Percentiles rank a stretch among this genome's conserved stretches.
Conservation (phyloP, 2,113 vertebrate species). For the Damaliscus lunatus region DNA sequence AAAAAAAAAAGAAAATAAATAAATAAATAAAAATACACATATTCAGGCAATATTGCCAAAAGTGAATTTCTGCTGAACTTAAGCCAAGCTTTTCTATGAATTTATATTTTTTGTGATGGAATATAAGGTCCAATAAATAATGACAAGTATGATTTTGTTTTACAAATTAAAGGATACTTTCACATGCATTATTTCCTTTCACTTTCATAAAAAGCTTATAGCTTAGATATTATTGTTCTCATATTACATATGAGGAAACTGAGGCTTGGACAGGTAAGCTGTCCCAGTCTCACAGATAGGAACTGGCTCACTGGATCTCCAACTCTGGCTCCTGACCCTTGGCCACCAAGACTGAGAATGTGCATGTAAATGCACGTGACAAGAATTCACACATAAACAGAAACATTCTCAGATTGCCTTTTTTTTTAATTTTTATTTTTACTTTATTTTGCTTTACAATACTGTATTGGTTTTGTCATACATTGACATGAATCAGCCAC, state of each 20-base stretch:
- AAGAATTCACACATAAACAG: background rate
- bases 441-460: too few relatives aligned
- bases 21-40: background rate
- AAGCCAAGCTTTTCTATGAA: background rate
- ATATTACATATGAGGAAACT: background rate
- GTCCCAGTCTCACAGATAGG: background rate
- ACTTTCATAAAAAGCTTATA: background rate
- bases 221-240: background rate
- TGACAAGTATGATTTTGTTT: background rate
- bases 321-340: background rate
- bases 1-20: too few relatives aligned
- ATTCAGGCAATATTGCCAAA: background rate
- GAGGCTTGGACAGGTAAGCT: background rate
- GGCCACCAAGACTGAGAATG: background rate
- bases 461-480: too few relatives aligned
- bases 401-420: background rate
- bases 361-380: background rate
- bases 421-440: background rate
- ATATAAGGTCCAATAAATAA: background rate
- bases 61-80: constrained; percentile 7
- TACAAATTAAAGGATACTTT: background rate
- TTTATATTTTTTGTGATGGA: background rate
- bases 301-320: background rate
- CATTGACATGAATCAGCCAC: too few relatives aligned
- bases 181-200: background rate